Percentiles rank a stretch among this genome's conserved stretches.
phyloP scores from a whole-genome alignment of 2,797 vertebrate species.

The Sebastes minor region DNA sequence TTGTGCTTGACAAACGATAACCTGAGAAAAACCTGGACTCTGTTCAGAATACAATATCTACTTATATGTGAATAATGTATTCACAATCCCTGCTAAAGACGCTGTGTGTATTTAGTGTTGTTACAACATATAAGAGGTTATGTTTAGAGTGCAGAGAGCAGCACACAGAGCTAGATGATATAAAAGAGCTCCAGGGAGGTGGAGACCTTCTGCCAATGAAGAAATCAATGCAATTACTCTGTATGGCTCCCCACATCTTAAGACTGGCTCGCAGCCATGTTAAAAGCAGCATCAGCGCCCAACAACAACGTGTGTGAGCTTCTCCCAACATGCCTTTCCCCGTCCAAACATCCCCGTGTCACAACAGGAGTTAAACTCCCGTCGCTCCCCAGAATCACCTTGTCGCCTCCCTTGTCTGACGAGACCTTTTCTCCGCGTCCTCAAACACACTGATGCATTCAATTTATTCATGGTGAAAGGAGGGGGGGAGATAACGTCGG shows the following conservation, averaged over 20 bases:
- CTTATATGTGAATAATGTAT: not conserved
- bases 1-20: not conserved
- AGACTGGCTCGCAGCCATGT: conserved; percentile 9
- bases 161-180: not conserved
- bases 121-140: not conserved
- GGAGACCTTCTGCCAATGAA: conserved; percentile 36
- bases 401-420: conserved; percentile 49
- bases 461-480: conserved; percentile 77
- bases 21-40: not conserved
- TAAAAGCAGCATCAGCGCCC: not conserved
- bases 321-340: conserved; percentile 18
- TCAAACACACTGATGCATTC: conserved; percentile 75
- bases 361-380: conserved; percentile 35
- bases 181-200: conserved; percentile 16
- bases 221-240: conserved; percentile 35
- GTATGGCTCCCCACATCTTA: conserved; percentile 1
- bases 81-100: not conserved
- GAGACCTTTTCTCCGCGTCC: conserved; percentile 54
- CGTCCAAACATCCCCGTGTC: conserved; percentile 40
- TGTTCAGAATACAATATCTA: not conserved
- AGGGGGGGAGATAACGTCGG: conserved; percentile 52
- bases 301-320: not conserved
- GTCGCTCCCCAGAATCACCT: conserved; percentile 60
- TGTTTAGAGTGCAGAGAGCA: not conserved
- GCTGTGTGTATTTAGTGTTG: not conserved